These are phyloP conservation scores for Orgyia antiqua DNA, from an alignment of 2,888 invertebrate genomes.

Conservation along the genomic window DNA sequence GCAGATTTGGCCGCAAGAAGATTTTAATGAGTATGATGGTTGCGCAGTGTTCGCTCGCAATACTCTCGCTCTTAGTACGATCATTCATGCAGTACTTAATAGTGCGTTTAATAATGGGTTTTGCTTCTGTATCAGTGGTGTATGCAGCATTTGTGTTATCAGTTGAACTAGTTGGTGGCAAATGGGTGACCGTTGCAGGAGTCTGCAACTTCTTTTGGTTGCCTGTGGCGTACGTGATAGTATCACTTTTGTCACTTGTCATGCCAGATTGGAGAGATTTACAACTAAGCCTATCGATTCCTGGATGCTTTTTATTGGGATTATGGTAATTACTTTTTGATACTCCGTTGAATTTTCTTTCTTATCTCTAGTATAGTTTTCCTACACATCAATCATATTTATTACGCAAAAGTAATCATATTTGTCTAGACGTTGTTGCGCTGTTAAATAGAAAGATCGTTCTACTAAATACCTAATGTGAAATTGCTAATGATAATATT, in stretches of 20 bases:
- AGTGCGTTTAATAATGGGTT: conserved; percentile 83
- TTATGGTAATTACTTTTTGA: conserved; percentile 80
- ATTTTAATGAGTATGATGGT: conserved; percentile 84
- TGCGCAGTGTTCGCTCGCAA: conserved; percentile 82
- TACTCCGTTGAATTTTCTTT: too few species aligned
- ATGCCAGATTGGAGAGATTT: conserved; percentile 85
- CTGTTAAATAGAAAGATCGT: too few species aligned
- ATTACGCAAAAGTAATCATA: too few species aligned
- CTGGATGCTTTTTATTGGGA: conserved; percentile 82
- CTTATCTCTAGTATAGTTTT: too few species aligned
- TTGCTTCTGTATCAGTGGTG: conserved; percentile 89
- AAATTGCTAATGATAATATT: too few species aligned
- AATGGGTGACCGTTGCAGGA: conserved; percentile 88
- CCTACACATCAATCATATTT: too few species aligned
- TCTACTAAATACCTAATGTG: too few species aligned
- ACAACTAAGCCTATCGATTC: conserved; percentile 84
- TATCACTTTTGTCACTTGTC: conserved; percentile 83
- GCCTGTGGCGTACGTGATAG: conserved; percentile 85
- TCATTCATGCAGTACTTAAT: conserved; percentile 84
- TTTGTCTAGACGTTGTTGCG: too few species aligned
- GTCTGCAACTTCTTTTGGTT: conserved; percentile 89
- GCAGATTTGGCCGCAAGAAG: conserved; percentile 84
- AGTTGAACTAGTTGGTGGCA: conserved; percentile 87
- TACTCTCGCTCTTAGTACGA: conserved; percentile 83
- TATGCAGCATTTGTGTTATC: conserved; percentile 89